A percentile compares a stretch with the other conserved stretches of the same genome.
These are phyloP conservation scores for Formicarius rufipectus DNA, from an alignment of 2,113 vertebrate genomes.

Conservation along the genomic window DNA sequence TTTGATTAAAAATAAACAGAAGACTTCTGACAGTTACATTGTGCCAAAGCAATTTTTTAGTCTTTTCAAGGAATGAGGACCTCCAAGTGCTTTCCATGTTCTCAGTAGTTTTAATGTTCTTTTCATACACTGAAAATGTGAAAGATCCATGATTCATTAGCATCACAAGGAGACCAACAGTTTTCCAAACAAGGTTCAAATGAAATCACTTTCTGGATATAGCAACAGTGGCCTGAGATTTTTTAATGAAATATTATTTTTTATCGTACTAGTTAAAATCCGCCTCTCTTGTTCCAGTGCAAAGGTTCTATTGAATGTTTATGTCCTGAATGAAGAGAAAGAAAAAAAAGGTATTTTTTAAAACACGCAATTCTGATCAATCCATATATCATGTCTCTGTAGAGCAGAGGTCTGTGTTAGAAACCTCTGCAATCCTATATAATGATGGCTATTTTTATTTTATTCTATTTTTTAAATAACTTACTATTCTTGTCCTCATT, in stretches of 20 bases:
- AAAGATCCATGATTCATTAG: background rate
- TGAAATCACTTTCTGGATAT: background rate
- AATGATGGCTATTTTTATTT: background rate
- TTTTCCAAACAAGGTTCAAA: background rate
- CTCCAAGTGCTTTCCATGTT: rapidly evolving
- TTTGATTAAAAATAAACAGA: background rate
- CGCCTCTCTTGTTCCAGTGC: background rate
- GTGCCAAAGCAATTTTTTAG: background rate
- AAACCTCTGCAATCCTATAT: background rate
- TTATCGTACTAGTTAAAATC: background rate
- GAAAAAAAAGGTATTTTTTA: background rate
- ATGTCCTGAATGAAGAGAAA: background rate
- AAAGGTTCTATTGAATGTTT: background rate
- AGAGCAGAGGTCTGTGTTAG: background rate
- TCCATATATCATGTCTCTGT: background rate
- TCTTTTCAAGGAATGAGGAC: background rate
- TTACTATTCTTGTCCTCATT: background rate
- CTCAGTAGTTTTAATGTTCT: background rate
- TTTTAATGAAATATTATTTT: background rate
- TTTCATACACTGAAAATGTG: background rate
- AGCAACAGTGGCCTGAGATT: background rate
- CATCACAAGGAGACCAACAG: background rate
- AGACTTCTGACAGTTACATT: background rate
- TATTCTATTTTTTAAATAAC: background rate
- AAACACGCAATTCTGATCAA: background rate